Evolutionary conservation across 2,113 vertebrate species (phyloP).

Genomic region (Actenoides lindsayi): DNA sequence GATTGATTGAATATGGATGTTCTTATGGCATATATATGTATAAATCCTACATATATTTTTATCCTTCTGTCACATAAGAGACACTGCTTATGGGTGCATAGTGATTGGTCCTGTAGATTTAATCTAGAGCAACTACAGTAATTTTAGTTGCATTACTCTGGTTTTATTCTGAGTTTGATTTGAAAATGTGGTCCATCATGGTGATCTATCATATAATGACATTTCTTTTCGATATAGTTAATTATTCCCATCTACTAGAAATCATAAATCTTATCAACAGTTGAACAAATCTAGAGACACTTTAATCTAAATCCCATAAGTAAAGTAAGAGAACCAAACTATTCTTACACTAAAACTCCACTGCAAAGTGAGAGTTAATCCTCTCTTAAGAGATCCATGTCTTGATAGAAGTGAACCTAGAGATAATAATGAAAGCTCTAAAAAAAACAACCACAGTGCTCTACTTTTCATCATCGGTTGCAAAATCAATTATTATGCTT

Average conservation of each 20-base stretch:
- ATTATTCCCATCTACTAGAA: background rate
- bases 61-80: background rate
- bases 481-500: conserved; percentile 7
- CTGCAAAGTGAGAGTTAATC: background rate
- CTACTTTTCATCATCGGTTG: conserved; percentile 8
- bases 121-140: background rate
- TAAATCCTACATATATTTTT: background rate
- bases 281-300: background rate
- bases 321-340: background rate
- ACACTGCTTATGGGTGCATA: background rate
- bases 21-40: background rate
- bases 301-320: conserved; percentile 18
- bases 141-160: background rate
- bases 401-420: conserved; percentile 12
- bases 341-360: background rate
- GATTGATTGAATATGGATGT: background rate
- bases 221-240: background rate
- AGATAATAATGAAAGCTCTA: background rate
- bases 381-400: background rate
- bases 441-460: background rate
- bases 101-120: background rate
- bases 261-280: background rate
- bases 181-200: background rate
- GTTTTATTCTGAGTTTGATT: background rate
- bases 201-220: background rate